Base-by-base conservation (phyloP, 2,797 vertebrate genomes). In the Austrolebias charrua region DNA sequence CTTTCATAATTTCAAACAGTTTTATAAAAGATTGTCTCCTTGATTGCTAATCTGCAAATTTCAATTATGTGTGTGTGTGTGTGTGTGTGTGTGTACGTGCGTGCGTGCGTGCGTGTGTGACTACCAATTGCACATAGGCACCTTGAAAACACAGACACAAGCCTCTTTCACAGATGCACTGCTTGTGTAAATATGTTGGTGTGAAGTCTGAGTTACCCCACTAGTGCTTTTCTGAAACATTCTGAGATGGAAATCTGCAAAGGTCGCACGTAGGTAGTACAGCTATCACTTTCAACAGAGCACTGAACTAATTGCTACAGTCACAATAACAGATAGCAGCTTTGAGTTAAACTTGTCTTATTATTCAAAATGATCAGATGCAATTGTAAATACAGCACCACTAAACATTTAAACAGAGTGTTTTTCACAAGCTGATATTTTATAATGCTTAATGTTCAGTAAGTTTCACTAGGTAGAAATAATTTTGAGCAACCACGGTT, bases 141-240 rank as follows among this genome's bases (percentile, higher is more conserved):
- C 48, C n/a, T 74, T 33, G 20, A 71, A 44, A 24, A 28, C 0
- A 10, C 1, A 44, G n/a, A 61, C 55, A 65, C 51, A 49, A 45
- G 24, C 55, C 3, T 16, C 24, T 31, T 56, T 45, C 24, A 45
- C 31, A n/a, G n/a, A 14, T 11, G 29, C 29, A 47, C 31, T 58
- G 28, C n/a, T 47, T 35, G 44, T 18, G 18, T 47, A 46, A 43
- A n/a, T 47, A 18, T 33, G 45, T 15, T 19, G 46, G 28, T 58
- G 28, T 47, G 19, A 47, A 47, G n/a, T 31, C 19, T 33, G 18
- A 19, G 29, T 45, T 8, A 56, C 16, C 8, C 13, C 8, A 45
- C 29, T 14, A 5, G 2, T 9, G 9, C 5, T 15, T 55, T 29
- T 44, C 42, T 19, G 19, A 12, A 12, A 29, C 9, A 29, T n/a